Evolutionary conservation across 2,113 vertebrate species (phyloP), one percentile per base, ranked within the genome.

Genomic region (Ophthalmolycus amberensis): DNA sequence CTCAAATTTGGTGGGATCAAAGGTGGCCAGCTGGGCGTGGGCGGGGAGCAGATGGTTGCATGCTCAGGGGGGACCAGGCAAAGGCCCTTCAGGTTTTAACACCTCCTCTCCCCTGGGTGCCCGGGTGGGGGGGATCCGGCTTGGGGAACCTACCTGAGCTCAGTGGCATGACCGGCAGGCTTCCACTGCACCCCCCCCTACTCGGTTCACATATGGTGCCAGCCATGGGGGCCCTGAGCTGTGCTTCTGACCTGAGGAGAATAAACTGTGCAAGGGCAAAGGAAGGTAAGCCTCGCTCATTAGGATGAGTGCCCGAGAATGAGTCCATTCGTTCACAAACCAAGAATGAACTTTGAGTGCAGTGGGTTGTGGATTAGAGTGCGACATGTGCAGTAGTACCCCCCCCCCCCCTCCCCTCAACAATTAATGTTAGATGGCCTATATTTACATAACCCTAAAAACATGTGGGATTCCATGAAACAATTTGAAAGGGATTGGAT

Each of bases 41-140:
- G 94, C 56, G 89, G 88, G 90, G 84, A 94, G 91, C 94, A 95
- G 94, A 95, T 95, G 94, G 94, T 80, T 85, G 91, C 87, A 66
- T 88, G 92, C 90, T 89, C 87, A 88, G 75, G 70, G 70, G 89
- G 91, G 82, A 91, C 87, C 84, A 89, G 80, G 89, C 90, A 82
- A 91, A 92, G 94, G 93, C 94, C 94, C 93, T 94, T 94, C 93
- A 95, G 94, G 93, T 94, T 95, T 95, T 95, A 95, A 94, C 95
- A 94, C 94, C 94, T 95, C 94, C 93, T 90, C 93, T 94, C 94
- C 94, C 92, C 82, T 87, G 94, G 90, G 92, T 90, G 85, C 89
- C 90, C 9, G 88, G 79, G 89, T 79, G 75, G 88, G 92, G 91
- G 90, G 91, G 90, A 94, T 94, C 93, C 90, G 89, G 93, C 89